Percentiles rank a stretch among this genome's conserved stretches.
phyloP scores from a whole-genome alignment of 1,140 invertebrate species.

The Hypsibius dujardini region DNA sequence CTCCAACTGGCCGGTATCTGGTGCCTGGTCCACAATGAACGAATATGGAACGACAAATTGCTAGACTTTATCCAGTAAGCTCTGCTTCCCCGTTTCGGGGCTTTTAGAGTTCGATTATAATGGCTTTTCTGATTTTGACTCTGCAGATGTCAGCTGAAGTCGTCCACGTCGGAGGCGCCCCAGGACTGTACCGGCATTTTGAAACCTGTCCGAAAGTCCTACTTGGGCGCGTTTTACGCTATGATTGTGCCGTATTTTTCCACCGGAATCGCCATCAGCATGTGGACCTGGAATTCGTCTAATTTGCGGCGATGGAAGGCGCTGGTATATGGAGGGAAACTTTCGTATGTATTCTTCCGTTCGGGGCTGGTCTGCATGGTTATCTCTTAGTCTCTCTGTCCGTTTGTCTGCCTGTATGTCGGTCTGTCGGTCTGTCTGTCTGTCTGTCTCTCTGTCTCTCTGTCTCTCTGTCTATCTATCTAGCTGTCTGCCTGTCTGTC shows the following conservation, averaged over 20 bases:
- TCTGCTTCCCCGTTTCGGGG: neutral
- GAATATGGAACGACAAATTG: neutral
- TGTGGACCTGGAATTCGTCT: constrained; percentile 5
- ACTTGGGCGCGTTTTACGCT: neutral
- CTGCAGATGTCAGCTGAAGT: neutral
- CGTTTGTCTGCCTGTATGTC: no score
- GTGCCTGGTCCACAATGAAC: neutral
- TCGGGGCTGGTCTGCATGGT: no score
- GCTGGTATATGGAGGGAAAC: neutral
- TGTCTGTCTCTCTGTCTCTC: no score
- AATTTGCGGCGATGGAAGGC: neutral
- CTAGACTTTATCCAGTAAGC: neutral
- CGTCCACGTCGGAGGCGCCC: neutral
- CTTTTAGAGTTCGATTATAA: no score
- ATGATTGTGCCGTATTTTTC: neutral
- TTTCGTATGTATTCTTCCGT: neutral
- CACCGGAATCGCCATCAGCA: neutral
- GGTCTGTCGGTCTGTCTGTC: no score
- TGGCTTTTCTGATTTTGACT: no score
- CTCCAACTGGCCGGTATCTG: neutral
- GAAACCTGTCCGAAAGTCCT: neutral
- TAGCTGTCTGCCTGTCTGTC: no score
- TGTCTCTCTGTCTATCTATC: no score
- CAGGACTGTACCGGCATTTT: neutral
- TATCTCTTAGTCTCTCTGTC: no score